Evolutionary conservation across 2,888 invertebrate genomes (phyloP).

Genomic region (Hirtodrosophila alboralis): DNA sequence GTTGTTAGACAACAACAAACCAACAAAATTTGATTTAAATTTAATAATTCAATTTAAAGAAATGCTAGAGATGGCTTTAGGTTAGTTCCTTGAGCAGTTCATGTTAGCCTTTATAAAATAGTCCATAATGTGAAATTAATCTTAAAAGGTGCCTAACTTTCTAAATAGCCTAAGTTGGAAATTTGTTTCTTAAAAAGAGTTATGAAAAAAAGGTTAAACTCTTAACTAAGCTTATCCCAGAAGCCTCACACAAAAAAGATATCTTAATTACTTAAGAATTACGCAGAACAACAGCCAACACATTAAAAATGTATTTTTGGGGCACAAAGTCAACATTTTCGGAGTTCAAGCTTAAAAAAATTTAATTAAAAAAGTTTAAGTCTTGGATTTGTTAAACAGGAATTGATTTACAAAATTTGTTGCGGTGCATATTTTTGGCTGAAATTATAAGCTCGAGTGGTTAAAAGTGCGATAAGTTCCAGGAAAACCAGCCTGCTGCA

Average conservation of each 20-base stretch:
- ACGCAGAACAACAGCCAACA: constrained; percentile 10
- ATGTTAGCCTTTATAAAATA: too few relatives aligned
- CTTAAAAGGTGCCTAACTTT: too few relatives aligned
- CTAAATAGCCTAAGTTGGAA: too few relatives aligned
- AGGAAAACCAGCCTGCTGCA: constrained; percentile 46
- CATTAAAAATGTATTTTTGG: constrained; percentile 45
- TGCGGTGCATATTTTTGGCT: constrained; percentile 33
- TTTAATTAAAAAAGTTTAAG: constrained; percentile 73
- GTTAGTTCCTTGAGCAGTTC: too few relatives aligned
- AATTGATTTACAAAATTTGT: constrained; percentile 23
- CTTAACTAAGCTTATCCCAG: background rate
- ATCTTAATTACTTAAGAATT: constrained; percentile 45
- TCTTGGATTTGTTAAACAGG: constrained; percentile 33
- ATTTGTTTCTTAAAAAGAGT: too few relatives aligned
- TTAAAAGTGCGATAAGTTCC: constrained; percentile 25
- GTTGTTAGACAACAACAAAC: background rate
- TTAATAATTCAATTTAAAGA: constrained; percentile 6
- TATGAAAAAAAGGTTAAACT: too few relatives aligned
- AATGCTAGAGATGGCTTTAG: background rate
- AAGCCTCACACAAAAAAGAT: constrained; percentile 1
- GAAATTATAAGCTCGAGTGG: constrained; percentile 27
- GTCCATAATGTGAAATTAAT: too few relatives aligned
- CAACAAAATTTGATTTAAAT: constrained; percentile 18
- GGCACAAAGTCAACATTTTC: constrained; percentile 9
- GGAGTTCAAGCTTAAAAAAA: constrained; percentile 28